Conservation (phyloP, 2,888 invertebrate genomes). For the Leptinotarsa haldemani region DNA sequence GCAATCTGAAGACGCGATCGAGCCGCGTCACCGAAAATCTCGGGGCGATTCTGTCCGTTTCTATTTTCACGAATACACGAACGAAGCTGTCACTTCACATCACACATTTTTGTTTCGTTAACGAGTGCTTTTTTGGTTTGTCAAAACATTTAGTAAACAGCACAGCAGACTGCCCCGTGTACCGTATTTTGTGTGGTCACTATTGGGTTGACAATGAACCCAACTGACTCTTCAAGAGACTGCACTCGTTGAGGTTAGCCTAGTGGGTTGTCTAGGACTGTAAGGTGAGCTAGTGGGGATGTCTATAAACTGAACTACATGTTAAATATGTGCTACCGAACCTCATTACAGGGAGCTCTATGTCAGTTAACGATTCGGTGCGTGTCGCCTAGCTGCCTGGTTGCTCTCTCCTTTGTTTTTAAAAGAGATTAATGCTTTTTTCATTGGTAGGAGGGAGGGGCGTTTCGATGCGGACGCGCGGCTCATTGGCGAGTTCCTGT, state of each 20-base stretch:
- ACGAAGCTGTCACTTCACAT: slow-evolving; percentile 58
- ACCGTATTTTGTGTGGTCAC: slow-evolving; percentile 42
- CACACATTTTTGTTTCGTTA: slow-evolving; percentile 49
- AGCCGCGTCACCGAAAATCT: slow-evolving; percentile 60
- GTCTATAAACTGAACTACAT: slow-evolving; percentile 66
- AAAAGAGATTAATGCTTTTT: slow-evolving; percentile 69
- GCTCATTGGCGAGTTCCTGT: slow-evolving; percentile 62
- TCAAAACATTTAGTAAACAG: slow-evolving; percentile 1
- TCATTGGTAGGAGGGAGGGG: slow-evolving; percentile 67
- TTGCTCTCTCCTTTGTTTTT: slow-evolving; percentile 66
- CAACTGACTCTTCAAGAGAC: slow-evolving; percentile 50
- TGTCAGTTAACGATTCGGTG: slow-evolving; percentile 63
- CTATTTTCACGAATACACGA: slow-evolving; percentile 53
- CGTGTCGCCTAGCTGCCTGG: slow-evolving; percentile 63
- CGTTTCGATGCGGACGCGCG: slow-evolving; percentile 54
- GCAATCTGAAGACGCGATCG: slow-evolving; percentile 56
- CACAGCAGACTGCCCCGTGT: slow-evolving; percentile 33
- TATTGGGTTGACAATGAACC: slow-evolving; percentile 56
- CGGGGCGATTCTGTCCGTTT: slow-evolving; percentile 33
- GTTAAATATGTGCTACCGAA: slow-evolving; percentile 67
- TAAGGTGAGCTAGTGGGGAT: slow-evolving; percentile 60
- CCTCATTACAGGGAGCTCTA: slow-evolving; percentile 66
- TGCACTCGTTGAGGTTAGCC: slow-evolving; percentile 57
- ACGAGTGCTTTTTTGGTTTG: slow-evolving; percentile 31
- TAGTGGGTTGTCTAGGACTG: slow-evolving; percentile 57